Percentiles rank a stretch among this genome's conserved stretches.
Evolutionary conservation across 2,888 invertebrate species (phyloP).

Genomic region (Volucella inflata): DNA sequence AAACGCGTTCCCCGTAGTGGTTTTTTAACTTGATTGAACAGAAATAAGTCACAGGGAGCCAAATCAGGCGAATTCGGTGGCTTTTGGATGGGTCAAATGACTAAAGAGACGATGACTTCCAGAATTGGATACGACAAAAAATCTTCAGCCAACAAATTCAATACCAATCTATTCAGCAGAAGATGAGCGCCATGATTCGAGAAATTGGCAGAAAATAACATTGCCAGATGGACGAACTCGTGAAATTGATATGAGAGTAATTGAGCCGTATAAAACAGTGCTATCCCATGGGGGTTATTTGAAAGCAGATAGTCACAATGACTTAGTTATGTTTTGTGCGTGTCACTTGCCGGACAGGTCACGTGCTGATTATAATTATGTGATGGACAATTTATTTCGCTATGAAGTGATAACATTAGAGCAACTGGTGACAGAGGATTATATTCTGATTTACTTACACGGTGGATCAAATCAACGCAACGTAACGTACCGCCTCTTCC

Average conservation of each 20-base stretch:
- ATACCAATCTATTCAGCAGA: constrained; percentile 91
- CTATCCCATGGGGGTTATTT: constrained; percentile 94
- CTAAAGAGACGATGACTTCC: constrained; percentile 81
- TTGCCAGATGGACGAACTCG: constrained; percentile 88
- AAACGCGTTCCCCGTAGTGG: no score
- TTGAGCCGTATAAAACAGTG: constrained; percentile 95
- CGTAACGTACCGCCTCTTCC: constrained; percentile 91
- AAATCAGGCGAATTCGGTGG: no score
- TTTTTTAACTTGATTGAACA: no score
- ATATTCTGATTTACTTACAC: constrained; percentile 94
- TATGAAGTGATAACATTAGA: constrained; percentile 95
- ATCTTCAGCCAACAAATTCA: constrained; percentile 83
- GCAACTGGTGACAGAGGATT: constrained; percentile 94
- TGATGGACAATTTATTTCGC: constrained; percentile 96
- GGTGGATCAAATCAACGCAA: constrained; percentile 90
- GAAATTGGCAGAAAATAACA: constrained; percentile 90
- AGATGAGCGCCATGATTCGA: constrained; percentile 89
- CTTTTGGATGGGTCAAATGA: constrained; percentile 82
- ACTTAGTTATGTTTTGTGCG: constrained; percentile 94
- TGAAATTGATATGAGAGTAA: constrained; percentile 94
- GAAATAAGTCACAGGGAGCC: no score
- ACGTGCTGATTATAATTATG: constrained; percentile 93
- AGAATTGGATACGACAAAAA: constrained; percentile 80
- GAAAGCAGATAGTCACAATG: constrained; percentile 88
- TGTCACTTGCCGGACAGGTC: constrained; percentile 94